Conservation (phyloP, 2,888 invertebrate genomes). For the Drosophila peninsularis region DNA sequence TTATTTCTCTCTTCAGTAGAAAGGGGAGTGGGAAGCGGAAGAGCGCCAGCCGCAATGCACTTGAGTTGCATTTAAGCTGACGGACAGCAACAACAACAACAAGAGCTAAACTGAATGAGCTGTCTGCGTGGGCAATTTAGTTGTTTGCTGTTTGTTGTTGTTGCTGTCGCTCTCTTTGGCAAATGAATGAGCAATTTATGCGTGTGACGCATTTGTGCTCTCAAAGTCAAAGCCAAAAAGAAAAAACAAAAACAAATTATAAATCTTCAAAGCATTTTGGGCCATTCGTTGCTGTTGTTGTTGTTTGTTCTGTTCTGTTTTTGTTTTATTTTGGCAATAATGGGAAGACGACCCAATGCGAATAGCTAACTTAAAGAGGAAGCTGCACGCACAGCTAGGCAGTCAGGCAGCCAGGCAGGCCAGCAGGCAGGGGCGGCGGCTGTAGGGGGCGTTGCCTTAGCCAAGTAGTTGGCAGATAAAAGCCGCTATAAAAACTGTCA, state of each 20-base stretch:
- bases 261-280: constrained; percentile 74
- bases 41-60: constrained; percentile 39
- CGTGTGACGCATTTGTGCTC: constrained; percentile 69
- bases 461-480: constrained; percentile 79
- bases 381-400: constrained; percentile 33
- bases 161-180: constrained; percentile 39
- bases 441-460: constrained; percentile 28
- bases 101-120: constrained; percentile 30
- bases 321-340: constrained; percentile 47
- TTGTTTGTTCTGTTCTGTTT: constrained; percentile 23
- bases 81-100: constrained; percentile 30
- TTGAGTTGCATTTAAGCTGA: constrained; percentile 52
- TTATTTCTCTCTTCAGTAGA: not conserved
- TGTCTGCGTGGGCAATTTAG: constrained; percentile 62
- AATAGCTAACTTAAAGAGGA: constrained; percentile 56
- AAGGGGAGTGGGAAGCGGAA: constrained; percentile 3
- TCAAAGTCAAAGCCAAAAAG: constrained; percentile 74
- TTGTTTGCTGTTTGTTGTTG: constrained; percentile 34
- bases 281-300: constrained; percentile 36
- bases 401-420: not conserved
- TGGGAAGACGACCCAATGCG: constrained; percentile 39
- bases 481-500: constrained; percentile 82
- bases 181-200: constrained; percentile 74
- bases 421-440: not conserved
- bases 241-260: constrained; percentile 62